phyloP scores from a whole-genome alignment of 2,797 vertebrate genomes.

The Chaetophractus vellerosus region DNA sequence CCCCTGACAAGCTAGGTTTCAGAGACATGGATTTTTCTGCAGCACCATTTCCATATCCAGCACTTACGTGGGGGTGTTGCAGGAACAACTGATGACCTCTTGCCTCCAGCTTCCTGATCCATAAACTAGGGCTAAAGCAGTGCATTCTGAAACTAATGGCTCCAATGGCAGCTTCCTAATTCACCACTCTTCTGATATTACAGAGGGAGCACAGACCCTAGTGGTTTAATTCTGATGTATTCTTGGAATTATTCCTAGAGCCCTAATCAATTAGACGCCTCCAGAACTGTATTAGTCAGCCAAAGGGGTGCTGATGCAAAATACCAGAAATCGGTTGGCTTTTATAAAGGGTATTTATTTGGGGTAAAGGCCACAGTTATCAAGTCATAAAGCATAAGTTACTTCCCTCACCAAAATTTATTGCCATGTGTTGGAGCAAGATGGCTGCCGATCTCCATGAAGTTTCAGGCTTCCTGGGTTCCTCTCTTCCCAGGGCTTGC shows the following conservation, averaged over 20 bases:
- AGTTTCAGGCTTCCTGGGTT: too few species aligned
- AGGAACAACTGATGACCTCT: background rate
- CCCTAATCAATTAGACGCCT: background rate
- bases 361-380: too few species aligned
- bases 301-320: too few species aligned
- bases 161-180: fast-evolving
- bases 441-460: too few species aligned
- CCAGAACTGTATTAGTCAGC: background rate
- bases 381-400: too few species aligned
- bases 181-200: background rate
- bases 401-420: too few species aligned
- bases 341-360: too few species aligned
- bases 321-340: too few species aligned
- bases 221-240: background rate
- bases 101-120: background rate
- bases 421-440: too few species aligned
- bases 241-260: background rate
- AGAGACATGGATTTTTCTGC: background rate
- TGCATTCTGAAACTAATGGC: background rate
- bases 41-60: background rate
- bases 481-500: too few species aligned
- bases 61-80: background rate
- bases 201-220: background rate
- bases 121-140: background rate
- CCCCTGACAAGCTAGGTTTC: background rate